These are phyloP conservation scores for Drosophila nigromelanica DNA, from an alignment of 1,140 invertebrate species.

Conservation along the genomic window DNA sequence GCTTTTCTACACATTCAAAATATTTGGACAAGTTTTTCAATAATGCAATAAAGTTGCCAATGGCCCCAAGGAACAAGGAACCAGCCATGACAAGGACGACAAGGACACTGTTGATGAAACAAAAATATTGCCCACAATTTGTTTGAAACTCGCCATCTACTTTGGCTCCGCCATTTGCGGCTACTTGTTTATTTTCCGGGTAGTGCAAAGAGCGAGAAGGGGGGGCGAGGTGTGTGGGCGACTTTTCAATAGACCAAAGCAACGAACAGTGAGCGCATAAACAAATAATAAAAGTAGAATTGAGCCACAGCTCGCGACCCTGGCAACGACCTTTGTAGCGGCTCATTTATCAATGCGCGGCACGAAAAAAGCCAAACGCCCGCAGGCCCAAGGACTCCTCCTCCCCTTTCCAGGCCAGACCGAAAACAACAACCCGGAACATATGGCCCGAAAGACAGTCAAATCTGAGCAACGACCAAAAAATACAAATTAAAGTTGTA, in stretches of 20 bases:
- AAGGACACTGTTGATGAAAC: conserved; percentile 75
- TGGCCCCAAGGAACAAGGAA: conserved; percentile 41
- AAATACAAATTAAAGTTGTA: conserved; percentile 71
- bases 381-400: conserved; percentile 33
- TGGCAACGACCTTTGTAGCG: conserved; percentile 74
- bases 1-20: conserved; percentile 80
- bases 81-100: conserved; percentile 14
- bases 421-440: conserved; percentile 47
- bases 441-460: conserved; percentile 48
- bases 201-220: not conserved
- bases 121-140: conserved; percentile 81
- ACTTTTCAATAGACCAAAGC: conserved; percentile 77
- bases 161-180: conserved; percentile 61
- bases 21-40: conserved; percentile 83
- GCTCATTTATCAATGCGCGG: conserved; percentile 71
- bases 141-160: conserved; percentile 63
- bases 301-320: conserved; percentile 60
- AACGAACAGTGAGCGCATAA: conserved; percentile 61
- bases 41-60: conserved; percentile 81
- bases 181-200: conserved; percentile 73
- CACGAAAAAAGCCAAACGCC: conserved; percentile 55
- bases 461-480: conserved; percentile 40
- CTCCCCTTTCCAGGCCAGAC: conserved; percentile 13
- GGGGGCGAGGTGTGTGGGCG: not conserved
- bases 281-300: conserved; percentile 70